Evolutionary conservation across 2,888 invertebrate species (phyloP), one percentile per base, ranked within the genome.

Genomic region (Pristionchus entomophagus): DNA sequence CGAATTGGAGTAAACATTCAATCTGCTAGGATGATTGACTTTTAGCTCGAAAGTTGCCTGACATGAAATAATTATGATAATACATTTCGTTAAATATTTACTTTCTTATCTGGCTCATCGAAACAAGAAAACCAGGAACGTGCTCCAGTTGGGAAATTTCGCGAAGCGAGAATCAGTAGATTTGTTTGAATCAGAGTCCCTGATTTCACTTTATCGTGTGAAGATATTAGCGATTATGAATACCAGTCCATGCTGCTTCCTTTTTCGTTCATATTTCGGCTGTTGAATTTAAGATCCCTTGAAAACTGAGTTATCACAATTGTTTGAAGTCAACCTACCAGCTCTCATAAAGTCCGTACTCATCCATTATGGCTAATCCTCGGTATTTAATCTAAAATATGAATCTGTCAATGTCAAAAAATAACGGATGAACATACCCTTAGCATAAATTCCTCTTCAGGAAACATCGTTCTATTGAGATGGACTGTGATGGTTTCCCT

Each of bases 51-150:
- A 56, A 56, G 56, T n/a, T n/a, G 56, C 59, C 59, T 29, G 17
- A n/a, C n/a, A n/a, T n/a, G 26, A 59, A 59, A 10, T 56, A n/a
- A n/a, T n/a, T n/a, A n/a, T n/a, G 19, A 56, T n/a, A n/a, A 56
- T n/a, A n/a, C 8, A n/a, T n/a, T 19, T n/a, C 3, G 56, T n/a
- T n/a, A n/a, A 8, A n/a, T 8, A 8, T 19, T n/a, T 8, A 56
- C 56, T n/a, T n/a, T 56, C 56, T 56, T 56, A n/a, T n/a, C n/a
- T 3, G 56, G n/a, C n/a, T 56, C 56, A 56, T 59, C 29, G 29
- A 65, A 65, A 73, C 73, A 73, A 17, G 73, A n/a, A 35, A 73
- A 73, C 73, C 73, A 73, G 35, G 8, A n/a, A n/a, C 41, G 73
- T 19, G 73, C 73, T 8, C 73, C 73, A n/a, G 73, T 73, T 6